Percentiles rank a stretch among this genome's conserved stretches.
phyloP scores from a whole-genome alignment of 1,140 invertebrate species.

The Onthophagus taurus region DNA sequence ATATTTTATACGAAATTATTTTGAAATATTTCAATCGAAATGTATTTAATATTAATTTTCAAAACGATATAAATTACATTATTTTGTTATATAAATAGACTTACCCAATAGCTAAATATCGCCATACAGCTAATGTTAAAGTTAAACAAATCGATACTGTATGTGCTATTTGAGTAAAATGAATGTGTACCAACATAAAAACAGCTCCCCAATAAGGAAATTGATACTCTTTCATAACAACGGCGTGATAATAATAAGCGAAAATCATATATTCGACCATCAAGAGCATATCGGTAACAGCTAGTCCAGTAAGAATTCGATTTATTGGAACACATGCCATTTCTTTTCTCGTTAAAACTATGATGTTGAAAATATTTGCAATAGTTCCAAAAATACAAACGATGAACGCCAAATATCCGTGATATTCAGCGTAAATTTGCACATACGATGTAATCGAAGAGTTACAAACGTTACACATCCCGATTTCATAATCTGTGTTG shows the following conservation, averaged over 20 bases:
- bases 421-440: constrained; percentile 25
- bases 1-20: too few relatives aligned
- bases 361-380: constrained; percentile 83
- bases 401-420: constrained; percentile 58
- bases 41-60: too few relatives aligned
- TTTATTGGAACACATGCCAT: constrained; percentile 75
- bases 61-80: too few relatives aligned
- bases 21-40: too few relatives aligned
- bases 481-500: too few relatives aligned
- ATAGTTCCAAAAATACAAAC: constrained; percentile 83
- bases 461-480: too few relatives aligned
- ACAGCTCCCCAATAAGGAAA: constrained; percentile 59
- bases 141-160: constrained; percentile 84
- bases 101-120: constrained; percentile 57
- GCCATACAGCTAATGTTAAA: constrained; percentile 68
- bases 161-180: constrained; percentile 71
- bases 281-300: constrained; percentile 74
- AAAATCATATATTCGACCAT: constrained; percentile 85
- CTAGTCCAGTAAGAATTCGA: constrained; percentile 67
- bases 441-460: too few relatives aligned
- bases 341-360: constrained; percentile 76
- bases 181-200: constrained; percentile 67
- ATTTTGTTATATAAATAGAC: constrained; percentile 29
- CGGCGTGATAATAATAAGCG: constrained; percentile 61
- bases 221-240: constrained; percentile 41